These are phyloP conservation scores for Mythimna loreyi DNA, from an alignment of 2,888 invertebrate species.

Conservation along the genomic window DNA sequence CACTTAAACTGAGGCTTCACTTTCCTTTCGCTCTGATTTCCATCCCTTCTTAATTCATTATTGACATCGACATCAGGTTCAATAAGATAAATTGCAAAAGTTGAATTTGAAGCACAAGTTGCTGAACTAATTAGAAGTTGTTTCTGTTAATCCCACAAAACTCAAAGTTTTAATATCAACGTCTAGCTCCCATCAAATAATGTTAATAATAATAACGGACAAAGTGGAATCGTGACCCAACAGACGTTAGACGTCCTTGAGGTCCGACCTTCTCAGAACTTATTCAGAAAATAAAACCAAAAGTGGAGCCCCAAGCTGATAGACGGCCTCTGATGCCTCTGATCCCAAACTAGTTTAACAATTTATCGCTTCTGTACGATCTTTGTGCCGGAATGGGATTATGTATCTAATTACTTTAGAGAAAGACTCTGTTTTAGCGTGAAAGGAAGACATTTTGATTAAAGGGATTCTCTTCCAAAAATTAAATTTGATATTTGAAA, in stretches of 20 bases:
- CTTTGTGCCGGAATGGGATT: conserved; percentile 67
- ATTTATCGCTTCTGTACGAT: conserved; percentile 79
- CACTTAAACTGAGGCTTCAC: conserved; percentile 49
- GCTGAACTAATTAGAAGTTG: conserved; percentile 55
- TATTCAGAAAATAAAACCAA: conserved; percentile 81
- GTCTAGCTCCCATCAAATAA: conserved; percentile 64
- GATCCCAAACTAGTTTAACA: conserved; percentile 77
- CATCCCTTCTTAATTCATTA: conserved; percentile 28
- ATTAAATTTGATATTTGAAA: conserved; percentile 69
- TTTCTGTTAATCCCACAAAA: conserved; percentile 53
- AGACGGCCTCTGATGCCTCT: conserved; percentile 71
- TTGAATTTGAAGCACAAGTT: conserved; percentile 41
- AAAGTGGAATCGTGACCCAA: conserved; percentile 69
- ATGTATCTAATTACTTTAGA: conserved; percentile 72
- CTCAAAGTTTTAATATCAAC: conserved; percentile 55
- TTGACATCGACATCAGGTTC: conserved; percentile 37
- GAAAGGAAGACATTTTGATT: conserved; percentile 52
- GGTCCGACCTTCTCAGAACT: conserved; percentile 83
- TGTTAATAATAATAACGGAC: conserved; percentile 68
- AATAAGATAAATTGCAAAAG: conserved; percentile 56
- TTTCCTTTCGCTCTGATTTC: conserved; percentile 32
- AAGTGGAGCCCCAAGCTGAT: conserved; percentile 73
- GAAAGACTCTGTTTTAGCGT: conserved; percentile 68
- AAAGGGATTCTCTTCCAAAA: conserved; percentile 62
- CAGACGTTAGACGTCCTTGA: conserved; percentile 84